A percentile compares a stretch with the other conserved stretches of the same genome.
phyloP scores from a whole-genome alignment of 2,797 vertebrate genomes.

The Sciaenops ocellatus region DNA sequence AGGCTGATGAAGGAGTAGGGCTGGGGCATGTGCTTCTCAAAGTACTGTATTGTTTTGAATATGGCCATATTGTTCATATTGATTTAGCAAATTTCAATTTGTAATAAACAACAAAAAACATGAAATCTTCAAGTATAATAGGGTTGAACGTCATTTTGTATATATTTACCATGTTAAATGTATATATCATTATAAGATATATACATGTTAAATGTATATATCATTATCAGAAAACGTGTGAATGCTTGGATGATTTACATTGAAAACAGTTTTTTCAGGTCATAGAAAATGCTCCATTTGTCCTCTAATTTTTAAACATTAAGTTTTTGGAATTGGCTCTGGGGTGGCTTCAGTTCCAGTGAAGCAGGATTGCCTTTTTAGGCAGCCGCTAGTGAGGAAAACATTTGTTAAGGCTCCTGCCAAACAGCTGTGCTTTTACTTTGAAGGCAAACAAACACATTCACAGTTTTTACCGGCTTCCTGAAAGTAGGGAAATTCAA shows the following conservation, averaged over 20 bases:
- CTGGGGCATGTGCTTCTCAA: background rate
- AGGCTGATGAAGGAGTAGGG: background rate
- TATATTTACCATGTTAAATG: too few relatives aligned
- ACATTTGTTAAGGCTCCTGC: constrained; percentile 40
- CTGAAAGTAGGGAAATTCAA: background rate
- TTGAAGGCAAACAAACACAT: constrained; percentile 42
- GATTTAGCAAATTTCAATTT: background rate
- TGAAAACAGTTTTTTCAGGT: background rate
- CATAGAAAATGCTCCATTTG: constrained; percentile 2
- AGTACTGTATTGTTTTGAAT: background rate
- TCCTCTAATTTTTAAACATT: constrained; percentile 44
- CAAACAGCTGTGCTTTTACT: constrained; percentile 61
- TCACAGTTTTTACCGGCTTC: constrained; percentile 22
- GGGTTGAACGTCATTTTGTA: background rate
- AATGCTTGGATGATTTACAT: background rate
- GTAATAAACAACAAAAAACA: too few relatives aligned
- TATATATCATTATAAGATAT: too few relatives aligned
- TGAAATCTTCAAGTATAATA: too few relatives aligned
- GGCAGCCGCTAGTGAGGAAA: constrained; percentile 58
- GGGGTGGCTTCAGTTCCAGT: constrained; percentile 25
- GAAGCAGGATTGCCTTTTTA: constrained; percentile 79
- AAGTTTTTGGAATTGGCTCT: constrained; percentile 36
- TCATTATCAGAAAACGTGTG: too few relatives aligned
- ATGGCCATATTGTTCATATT: background rate
- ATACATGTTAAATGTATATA: too few relatives aligned